phyloP scores from a whole-genome alignment of 2,113 vertebrate species.

The Alethe diademata region DNA sequence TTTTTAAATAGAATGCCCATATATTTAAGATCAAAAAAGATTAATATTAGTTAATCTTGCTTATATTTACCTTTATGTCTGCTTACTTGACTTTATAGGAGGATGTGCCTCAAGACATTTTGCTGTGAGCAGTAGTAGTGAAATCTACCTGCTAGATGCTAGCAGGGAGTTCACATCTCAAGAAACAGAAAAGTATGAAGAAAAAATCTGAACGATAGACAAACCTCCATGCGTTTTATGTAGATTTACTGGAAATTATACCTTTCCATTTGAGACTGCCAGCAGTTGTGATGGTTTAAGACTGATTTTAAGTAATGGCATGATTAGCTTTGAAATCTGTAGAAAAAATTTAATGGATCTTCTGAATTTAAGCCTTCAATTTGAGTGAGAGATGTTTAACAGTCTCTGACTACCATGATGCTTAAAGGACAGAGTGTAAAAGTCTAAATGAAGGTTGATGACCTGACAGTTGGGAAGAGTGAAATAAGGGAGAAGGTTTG shows the following conservation, averaged over 20 bases:
- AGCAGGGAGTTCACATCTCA: neutral
- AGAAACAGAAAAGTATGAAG: neutral
- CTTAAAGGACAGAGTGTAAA: neutral
- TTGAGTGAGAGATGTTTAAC: neutral
- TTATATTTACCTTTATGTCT: neutral
- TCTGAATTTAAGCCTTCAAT: neutral
- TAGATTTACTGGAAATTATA: neutral
- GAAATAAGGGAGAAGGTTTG: neutral
- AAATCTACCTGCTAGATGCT: neutral
- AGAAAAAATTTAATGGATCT: neutral
- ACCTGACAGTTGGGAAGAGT: neutral
- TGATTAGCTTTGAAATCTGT: neutral
- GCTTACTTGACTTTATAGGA: neutral
- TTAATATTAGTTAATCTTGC: neutral
- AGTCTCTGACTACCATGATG: neutral
- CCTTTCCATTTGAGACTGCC: neutral
- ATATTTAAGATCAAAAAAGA: neutral
- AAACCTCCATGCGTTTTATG: neutral
- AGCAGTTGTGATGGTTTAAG: neutral
- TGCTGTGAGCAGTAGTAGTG: neutral
- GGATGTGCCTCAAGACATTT: neutral
- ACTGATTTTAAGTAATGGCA: neutral
- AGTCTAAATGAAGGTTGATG: neutral
- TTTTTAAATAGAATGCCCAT: neutral
- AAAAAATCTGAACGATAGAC: neutral